A percentile compares a stretch with the other conserved stretches of the same genome.
Conservation (phyloP, 2,888 invertebrate species). For the Arrhopalites spinosus region DNA sequence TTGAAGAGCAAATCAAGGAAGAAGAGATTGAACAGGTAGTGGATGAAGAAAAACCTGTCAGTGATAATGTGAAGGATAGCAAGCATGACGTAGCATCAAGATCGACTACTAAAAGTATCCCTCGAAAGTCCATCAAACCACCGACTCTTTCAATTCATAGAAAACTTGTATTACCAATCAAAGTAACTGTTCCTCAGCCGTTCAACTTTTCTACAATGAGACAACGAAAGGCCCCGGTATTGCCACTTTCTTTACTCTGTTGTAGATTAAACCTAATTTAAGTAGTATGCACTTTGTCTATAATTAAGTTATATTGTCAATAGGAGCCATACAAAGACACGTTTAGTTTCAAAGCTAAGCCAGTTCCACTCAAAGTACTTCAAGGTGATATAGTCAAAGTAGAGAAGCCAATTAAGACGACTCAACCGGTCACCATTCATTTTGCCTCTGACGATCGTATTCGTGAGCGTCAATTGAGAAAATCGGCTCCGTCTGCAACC, state of each 20-base stretch:
- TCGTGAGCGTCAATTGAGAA: slow-evolving; percentile 43
- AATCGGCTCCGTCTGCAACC: slow-evolving; percentile 14
- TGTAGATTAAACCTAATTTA: not conserved
- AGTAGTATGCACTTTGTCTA: not conserved
- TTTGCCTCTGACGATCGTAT: slow-evolving; percentile 53
- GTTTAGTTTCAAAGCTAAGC: slow-evolving; percentile 51
- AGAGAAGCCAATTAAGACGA: slow-evolving; percentile 40
- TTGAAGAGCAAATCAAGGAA: too few relatives aligned
- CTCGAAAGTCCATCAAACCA: not conserved
- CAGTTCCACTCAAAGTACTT: slow-evolving; percentile 46
- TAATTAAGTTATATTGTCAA: not conserved
- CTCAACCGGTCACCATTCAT: slow-evolving; percentile 48
- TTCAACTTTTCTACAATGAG: slow-evolving; percentile 66
- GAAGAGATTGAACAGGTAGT: not conserved
- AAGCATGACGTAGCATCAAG: not conserved
- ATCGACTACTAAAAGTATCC: not conserved
- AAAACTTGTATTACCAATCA: slow-evolving; percentile 59
- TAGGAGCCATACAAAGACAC: slow-evolving; percentile 44
- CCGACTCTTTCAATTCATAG: not conserved
- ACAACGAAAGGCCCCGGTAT: slow-evolving; percentile 27
- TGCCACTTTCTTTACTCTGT: not conserved
- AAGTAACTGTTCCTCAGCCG: slow-evolving; percentile 67
- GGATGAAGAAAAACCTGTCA: not conserved
- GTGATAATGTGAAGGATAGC: not conserved
- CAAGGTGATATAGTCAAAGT: slow-evolving; percentile 34